Evolutionary conservation across 2,888 invertebrate species (phyloP).

Genomic region (Thumatha senex): DNA sequence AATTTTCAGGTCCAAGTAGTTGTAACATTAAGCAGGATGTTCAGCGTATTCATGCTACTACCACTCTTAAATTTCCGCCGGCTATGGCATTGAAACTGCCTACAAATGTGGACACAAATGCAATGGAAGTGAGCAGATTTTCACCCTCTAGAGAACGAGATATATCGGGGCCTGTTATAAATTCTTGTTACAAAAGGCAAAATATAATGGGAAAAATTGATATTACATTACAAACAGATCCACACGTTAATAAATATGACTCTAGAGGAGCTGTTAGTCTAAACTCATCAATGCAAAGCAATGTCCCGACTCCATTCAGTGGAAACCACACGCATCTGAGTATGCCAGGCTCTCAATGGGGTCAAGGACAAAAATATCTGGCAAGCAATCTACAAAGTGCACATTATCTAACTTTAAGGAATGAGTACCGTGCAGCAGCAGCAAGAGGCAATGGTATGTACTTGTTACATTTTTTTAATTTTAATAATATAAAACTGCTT

Average conservation of each 20-base stretch:
- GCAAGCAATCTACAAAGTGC: slow-evolving; percentile 87
- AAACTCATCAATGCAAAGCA: slow-evolving; percentile 89
- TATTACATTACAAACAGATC: slow-evolving; percentile 73
- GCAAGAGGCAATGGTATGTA: slow-evolving; percentile 60
- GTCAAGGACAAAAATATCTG: slow-evolving; percentile 87
- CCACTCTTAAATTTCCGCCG: slow-evolving; percentile 77
- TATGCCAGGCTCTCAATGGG: slow-evolving; percentile 90
- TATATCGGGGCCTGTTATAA: slow-evolving; percentile 84
- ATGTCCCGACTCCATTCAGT: slow-evolving; percentile 88
- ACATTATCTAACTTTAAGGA: slow-evolving; percentile 84
- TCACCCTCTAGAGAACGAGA: slow-evolving; percentile 86
- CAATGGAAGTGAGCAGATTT: slow-evolving; percentile 85
- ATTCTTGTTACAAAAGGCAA: slow-evolving; percentile 67
- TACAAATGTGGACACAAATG: slow-evolving; percentile 85
- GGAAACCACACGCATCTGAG: slow-evolving; percentile 86
- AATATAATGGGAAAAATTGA: slow-evolving; percentile 52
- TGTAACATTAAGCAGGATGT: slow-evolving; percentile 59
- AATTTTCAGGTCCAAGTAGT: slow-evolving; percentile 24
- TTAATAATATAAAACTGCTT: not conserved
- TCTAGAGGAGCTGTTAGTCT: slow-evolving; percentile 86
- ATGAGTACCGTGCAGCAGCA: slow-evolving; percentile 65
- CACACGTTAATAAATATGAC: slow-evolving; percentile 87
- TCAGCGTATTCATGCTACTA: slow-evolving; percentile 78
- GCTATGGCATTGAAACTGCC: slow-evolving; percentile 83
- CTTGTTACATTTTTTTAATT: slow-evolving; percentile 3